A percentile compares a stretch with the other conserved stretches of the same genome.
phyloP scores from a whole-genome alignment of 1,140 invertebrate species.

The Phenacoccus solenopsis region DNA sequence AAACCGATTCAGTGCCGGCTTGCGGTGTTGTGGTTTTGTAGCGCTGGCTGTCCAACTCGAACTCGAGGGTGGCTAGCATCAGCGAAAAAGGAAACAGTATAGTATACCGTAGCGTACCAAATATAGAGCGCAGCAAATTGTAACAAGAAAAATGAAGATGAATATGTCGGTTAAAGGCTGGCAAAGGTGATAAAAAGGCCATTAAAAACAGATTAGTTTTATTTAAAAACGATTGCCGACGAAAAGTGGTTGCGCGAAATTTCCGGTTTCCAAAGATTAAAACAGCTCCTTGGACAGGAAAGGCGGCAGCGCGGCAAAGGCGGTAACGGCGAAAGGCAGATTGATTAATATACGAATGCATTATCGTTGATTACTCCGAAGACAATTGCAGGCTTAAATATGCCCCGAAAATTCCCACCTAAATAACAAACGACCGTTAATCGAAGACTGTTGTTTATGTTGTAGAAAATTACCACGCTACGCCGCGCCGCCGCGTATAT shows the following conservation, averaged over 20 bases:
- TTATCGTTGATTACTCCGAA: slow-evolving; percentile 6
- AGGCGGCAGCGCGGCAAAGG: background rate
- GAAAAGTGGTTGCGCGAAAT: background rate
- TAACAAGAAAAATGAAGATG: slow-evolving; percentile 7
- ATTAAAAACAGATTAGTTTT: slow-evolving; percentile 18
- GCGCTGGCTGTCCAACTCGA: too few species aligned
- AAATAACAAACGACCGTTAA: background rate
- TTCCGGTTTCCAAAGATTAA: slow-evolving; percentile 9
- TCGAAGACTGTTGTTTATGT: background rate
- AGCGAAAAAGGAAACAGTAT: too few species aligned
- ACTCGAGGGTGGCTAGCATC: too few species aligned
- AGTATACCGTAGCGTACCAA: too few species aligned
- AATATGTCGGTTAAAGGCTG: slow-evolving; percentile 7
- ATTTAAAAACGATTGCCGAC: background rate
- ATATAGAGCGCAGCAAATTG: too few species aligned
- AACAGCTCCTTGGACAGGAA: background rate
- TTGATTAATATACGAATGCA: slow-evolving; percentile 14
- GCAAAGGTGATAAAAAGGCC: slow-evolving; percentile 16
- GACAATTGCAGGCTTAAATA: slow-evolving; percentile 1
- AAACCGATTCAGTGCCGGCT: too few species aligned
- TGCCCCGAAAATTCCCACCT: background rate
- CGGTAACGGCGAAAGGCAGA: background rate
- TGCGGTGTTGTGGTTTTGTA: too few species aligned
- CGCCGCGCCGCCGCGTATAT: too few species aligned
- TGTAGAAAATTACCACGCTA: background rate